Base-by-base conservation (phyloP, 2,797 vertebrate species). In the Salarias fasciatus region DNA sequence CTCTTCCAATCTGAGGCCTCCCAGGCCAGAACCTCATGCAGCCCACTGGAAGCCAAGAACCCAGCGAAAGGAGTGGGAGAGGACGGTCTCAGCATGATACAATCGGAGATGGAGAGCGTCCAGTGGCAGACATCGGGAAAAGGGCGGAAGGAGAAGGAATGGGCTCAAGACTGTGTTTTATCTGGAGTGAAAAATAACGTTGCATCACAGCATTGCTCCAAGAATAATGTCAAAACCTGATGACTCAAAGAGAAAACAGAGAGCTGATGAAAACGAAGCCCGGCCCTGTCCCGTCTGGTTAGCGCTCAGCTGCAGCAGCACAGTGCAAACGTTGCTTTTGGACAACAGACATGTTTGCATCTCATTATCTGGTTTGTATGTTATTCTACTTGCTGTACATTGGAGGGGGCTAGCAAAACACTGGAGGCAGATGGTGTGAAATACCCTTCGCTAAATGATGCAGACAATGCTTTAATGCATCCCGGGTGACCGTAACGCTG, bases 181-280 rank as follows among this genome's bases (percentile, higher is more conserved):
- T 85, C 79, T 89, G 88, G 88, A 88, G 62, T 45, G 28, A 65
- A 48, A 2, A 3, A 66, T 46, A 85, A 61, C 59, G 77, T 82
- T 82, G 88, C 84, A 87, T 90, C 83, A 77, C 57, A 68, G 79
- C 53, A 45, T 76, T 58, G 63, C 54, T 88, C 88, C 89, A 86
- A 89, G 81, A 89, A 85, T 86, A 86, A 89, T 72, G 86, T 82
- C 68, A 77, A 77, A 80, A 72, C 63, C 67, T 43, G 82, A 82
- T 87, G 86, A 90, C 82, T 89, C 86, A 86, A 75, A 80, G 77
- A 74, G 72, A 83, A 88, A 89, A 88, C 40, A 79, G 61, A 33
- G 79, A 80, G 66, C 43, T 80, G 73, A 83, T 85, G 83, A 85
- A 86, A 82, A 68, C 68, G 41, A 69, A 75, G 63, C 77, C 72